A percentile compares a stretch with the other conserved stretches of the same genome.
Conservation (phyloP, 2,888 invertebrate species). For the Sarcophaga variegata region DNA sequence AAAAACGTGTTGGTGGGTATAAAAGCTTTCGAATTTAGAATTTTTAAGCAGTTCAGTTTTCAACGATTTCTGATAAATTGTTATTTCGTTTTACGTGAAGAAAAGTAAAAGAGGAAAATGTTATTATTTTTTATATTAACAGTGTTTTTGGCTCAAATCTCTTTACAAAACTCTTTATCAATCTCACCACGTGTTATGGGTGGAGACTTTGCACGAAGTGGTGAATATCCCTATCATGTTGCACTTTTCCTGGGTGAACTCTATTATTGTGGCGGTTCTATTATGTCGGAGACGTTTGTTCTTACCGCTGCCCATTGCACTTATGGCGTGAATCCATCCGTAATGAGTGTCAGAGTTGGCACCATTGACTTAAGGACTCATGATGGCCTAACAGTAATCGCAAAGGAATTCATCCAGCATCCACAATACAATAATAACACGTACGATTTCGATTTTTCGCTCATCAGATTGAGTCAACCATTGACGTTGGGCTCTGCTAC, state of each 20-base stretch:
- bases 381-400: constrained; percentile 73
- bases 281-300: constrained; percentile 78
- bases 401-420: constrained; percentile 77
- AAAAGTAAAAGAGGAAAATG: constrained; percentile 36
- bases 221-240: constrained; percentile 82
- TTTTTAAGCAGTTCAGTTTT: constrained; percentile 37
- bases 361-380: constrained; percentile 75
- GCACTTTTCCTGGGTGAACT: constrained; percentile 79
- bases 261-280: constrained; percentile 81
- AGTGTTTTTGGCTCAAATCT: constrained; percentile 43
- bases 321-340: constrained; percentile 72
- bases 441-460: constrained; percentile 79
- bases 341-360: constrained; percentile 77
- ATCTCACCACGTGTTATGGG: constrained; percentile 78
- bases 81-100: background rate
- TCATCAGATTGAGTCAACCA: constrained; percentile 74
- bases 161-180: background rate
- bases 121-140: constrained; percentile 52
- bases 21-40: constrained; percentile 17
- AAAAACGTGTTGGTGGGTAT: constrained; percentile 37
- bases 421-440: constrained; percentile 78
- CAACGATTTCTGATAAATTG: background rate
- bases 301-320: constrained; percentile 82
- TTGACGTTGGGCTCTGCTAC: constrained; percentile 73
- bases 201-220: constrained; percentile 78